These are phyloP conservation scores for Myotis vivesi DNA, from an alignment of 2,797 vertebrate genomes.

Conservation along the genomic window DNA sequence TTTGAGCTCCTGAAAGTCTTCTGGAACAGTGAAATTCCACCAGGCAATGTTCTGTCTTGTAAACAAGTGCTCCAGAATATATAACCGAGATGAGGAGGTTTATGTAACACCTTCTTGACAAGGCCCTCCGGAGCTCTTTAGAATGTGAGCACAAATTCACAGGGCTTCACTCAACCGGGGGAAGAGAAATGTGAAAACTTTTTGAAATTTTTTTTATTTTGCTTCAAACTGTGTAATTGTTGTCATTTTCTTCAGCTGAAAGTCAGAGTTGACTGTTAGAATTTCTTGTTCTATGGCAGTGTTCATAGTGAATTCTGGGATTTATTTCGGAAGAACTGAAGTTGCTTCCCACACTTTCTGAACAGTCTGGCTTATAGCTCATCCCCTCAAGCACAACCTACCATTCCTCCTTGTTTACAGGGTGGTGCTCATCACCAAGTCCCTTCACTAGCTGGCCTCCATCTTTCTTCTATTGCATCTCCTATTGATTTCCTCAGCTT, in stretches of 20 bases:
- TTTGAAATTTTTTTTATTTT: slow-evolving; percentile 37
- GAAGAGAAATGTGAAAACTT: background rate
- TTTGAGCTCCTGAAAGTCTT: background rate
- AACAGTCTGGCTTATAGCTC: background rate
- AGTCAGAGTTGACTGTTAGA: background rate
- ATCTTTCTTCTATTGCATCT: background rate
- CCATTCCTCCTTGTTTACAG: background rate
- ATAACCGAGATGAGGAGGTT: background rate
- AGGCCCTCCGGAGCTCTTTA: background rate
- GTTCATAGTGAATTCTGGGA: background rate
- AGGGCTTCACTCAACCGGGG: background rate
- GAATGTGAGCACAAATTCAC: background rate
- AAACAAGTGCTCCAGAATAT: slow-evolving; percentile 22
- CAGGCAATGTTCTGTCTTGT: slow-evolving; percentile 24
- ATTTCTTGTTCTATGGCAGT: background rate
- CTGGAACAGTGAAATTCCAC: background rate
- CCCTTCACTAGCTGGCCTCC: background rate
- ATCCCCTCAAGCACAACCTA: background rate
- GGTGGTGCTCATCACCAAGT: background rate
- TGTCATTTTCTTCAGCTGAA: background rate
- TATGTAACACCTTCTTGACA: slow-evolving; percentile 20
- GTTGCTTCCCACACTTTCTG: background rate
- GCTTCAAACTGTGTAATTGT: background rate
- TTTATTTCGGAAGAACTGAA: background rate
- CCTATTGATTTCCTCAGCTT: background rate